Percentiles rank a stretch among this genome's conserved stretches.
Conservation (phyloP, 2,797 vertebrate genomes). For the Setipinna tenuifilis region DNA sequence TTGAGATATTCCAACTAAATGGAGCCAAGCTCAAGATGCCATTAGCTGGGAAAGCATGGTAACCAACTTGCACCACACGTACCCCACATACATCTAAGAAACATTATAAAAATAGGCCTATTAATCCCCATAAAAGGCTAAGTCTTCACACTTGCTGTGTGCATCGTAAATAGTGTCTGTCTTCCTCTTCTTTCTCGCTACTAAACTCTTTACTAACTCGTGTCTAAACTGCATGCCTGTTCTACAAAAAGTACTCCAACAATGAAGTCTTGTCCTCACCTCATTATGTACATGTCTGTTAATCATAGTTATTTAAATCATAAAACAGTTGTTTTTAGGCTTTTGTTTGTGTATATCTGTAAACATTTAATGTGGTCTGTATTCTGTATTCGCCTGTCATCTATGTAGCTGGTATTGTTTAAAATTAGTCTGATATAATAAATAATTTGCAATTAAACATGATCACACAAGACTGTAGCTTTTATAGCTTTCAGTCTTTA, state of each 20-base stretch:
- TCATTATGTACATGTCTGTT: neutral
- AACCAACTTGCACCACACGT: constrained; percentile 48
- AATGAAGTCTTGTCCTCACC: neutral
- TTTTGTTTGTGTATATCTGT: neutral
- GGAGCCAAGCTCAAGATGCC: constrained; percentile 43
- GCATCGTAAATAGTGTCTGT: constrained; percentile 57
- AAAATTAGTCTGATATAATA: neutral
- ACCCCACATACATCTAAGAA: constrained; percentile 35
- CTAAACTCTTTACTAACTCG: constrained; percentile 46
- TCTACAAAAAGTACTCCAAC: neutral
- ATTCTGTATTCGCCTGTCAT: neutral
- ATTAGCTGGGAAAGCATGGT: constrained; percentile 68
- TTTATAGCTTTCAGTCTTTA: too few species aligned
- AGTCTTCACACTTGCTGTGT: constrained; percentile 45
- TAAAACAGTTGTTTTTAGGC: neutral
- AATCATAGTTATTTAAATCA: neutral
- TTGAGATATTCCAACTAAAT: constrained; percentile 40
- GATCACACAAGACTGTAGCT: too few species aligned
- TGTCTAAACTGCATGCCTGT: constrained; percentile 51
- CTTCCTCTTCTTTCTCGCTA: neutral
- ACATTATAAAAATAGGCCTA: constrained; percentile 48
- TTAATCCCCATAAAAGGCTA: constrained; percentile 52
- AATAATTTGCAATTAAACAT: neutral
- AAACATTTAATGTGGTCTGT: neutral
- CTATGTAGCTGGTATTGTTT: neutral